Base-by-base conservation (phyloP, 2,113 vertebrate species). In the Dascyllus trimaculatus region DNA sequence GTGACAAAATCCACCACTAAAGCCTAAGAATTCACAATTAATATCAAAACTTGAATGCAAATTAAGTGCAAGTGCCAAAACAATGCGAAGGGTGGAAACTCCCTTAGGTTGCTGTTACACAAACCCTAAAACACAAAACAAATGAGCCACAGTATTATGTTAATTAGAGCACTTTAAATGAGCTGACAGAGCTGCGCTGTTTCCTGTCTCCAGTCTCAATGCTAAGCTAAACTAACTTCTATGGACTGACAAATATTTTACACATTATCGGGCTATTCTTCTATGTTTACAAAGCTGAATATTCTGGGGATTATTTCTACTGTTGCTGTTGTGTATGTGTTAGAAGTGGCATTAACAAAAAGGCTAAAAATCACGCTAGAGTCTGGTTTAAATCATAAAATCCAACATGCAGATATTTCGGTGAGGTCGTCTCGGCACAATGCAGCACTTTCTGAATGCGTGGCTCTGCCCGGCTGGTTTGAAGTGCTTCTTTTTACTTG, bases 271-370 rank as follows among this genome's bases (percentile, higher is more conserved):
- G 6, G 3, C 15, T 29, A 10, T 57, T 80, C 46, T 29, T 46
- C 19, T 0, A 60, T 21, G 66, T 26, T 69, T 11, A 56, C 21
- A 59, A 13, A 46, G 48, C 53, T 68, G 11, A 57, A 46, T 38
- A 38, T 63, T 22, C 22, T 22, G 26, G 35, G 40, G 25, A 21
- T 18, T 73, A 29, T 22, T 64, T 1, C 4, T 22, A 1, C 7
- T 6, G 26, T 51, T 43, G 60, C 61, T 59, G 51, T 51, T 43
- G 60, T 11, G 53, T 10, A 11, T 53, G 53, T 14, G 3, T 43
- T 43, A 59, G 4, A 61, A 38, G 46, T 68, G 78, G 29, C 43
- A 68, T 75, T 75, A 62, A 70, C 35, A 54, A 53, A 56, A 52
- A 2, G 3, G 38, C 29, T 66, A 2, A 17, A 5, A n/a, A 15